Evolutionary conservation across 2,797 vertebrate species (phyloP).

Genomic region (Eospalax fontanierii): DNA sequence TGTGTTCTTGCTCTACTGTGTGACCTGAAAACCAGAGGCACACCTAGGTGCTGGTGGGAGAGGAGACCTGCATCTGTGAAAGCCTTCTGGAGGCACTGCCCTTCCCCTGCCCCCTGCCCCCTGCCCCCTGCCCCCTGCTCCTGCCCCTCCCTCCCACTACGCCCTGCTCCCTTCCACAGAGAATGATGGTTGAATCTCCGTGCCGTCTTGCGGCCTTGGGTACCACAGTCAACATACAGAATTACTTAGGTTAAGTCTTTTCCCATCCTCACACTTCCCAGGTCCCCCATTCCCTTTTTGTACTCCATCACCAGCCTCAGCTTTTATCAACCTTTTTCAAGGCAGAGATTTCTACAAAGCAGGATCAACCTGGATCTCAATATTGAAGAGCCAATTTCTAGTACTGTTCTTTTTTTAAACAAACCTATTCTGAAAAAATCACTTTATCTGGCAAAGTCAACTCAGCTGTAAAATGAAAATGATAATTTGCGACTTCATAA

Average conservation of each 20-base stretch:
- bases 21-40: background rate
- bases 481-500: constrained; percentile 74
- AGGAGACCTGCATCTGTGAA: rapidly evolving
- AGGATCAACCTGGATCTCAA: background rate
- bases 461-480: constrained; percentile 59
- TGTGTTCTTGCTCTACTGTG: background rate
- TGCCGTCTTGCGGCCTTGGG: background rate
- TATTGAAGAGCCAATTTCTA: background rate
- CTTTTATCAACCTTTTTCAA: background rate
- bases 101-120: too few relatives aligned
- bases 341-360: background rate
- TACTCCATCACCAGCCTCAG: background rate
- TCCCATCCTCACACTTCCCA: background rate
- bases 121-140: too few relatives aligned
- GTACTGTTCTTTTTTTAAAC: background rate
- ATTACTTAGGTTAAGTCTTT: background rate
- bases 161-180: background rate
- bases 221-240: background rate
- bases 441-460: constrained; percentile 67
- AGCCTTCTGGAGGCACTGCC: background rate
- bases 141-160: background rate
- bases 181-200: background rate
- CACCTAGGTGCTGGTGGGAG: background rate
- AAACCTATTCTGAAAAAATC: background rate
- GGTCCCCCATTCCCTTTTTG: background rate